phyloP scores from a whole-genome alignment of 2,113 vertebrate genomes.

The Bettongia penicillata region DNA sequence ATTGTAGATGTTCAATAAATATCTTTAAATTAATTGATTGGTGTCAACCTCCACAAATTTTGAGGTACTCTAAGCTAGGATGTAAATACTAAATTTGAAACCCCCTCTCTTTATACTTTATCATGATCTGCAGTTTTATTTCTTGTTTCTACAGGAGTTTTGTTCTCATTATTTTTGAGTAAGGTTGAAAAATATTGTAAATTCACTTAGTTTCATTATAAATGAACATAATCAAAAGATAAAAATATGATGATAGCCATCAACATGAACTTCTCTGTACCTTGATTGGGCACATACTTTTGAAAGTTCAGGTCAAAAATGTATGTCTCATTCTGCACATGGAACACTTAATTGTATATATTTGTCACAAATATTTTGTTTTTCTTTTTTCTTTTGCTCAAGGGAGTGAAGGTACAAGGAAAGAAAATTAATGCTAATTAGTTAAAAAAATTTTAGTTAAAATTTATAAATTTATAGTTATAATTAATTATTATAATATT shows the following conservation, averaged over 20 bases:
- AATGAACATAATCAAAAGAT: background rate
- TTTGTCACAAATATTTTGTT: background rate
- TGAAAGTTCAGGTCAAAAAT: background rate
- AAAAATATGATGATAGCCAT: slow-evolving; percentile 23
- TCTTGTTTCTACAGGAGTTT: background rate
- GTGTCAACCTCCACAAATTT: background rate
- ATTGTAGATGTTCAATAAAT: background rate
- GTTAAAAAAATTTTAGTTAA: background rate
- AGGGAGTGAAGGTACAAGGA: background rate
- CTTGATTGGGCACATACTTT: background rate
- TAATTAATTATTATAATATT: too few relatives aligned
- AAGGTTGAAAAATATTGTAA: background rate
- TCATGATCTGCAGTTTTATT: background rate
- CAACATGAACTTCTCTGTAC: background rate
- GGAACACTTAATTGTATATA: background rate
- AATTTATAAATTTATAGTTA: too few relatives aligned
- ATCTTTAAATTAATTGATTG: background rate
- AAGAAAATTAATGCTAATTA: background rate
- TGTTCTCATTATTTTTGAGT: background rate
- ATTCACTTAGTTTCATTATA: background rate
- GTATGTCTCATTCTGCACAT: background rate
- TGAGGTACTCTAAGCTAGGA: background rate
- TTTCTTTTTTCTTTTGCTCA: background rate
- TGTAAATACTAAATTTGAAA: slow-evolving; percentile 29
- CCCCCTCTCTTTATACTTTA: slow-evolving; percentile 48